Evolutionary conservation across 2,113 vertebrate species (phyloP), one percentile per base, ranked within the genome.

Genomic region (Motacilla alba): DNA sequence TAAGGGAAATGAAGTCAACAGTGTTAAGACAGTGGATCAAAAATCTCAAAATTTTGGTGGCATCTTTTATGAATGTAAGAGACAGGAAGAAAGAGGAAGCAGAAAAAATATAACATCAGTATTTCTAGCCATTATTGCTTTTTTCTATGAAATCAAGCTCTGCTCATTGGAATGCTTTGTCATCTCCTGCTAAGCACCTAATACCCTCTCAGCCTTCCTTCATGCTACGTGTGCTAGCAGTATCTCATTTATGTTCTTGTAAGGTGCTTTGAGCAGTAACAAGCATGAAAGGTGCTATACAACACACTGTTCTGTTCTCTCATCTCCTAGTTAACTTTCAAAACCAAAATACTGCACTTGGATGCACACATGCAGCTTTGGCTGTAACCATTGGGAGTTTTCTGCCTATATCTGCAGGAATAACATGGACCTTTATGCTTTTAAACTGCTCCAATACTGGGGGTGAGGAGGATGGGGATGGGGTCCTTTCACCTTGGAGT

Each of bases 271-370:
- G 72, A 95, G 81, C 63, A 10, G 10, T 76, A 93, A 55, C 31
- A 83, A 88, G 41, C 73, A 82, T 70, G 66, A 96, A 96, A 97
- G 26, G 59, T 39, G 64, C 53, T 90, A 24, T 47, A 80, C 52
- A 93, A 83, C 88, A 52, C 77, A 56, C 47, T 74, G 7, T 81
- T 79, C 72, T 69, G 56, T 84, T 79, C 50, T 93, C 11, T 86
- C 17, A 33, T 77, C 67, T 26, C 39, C 73, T 86, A 46, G 77
- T 89, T 96, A 80, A 92, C 10, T 63, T 89, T 78, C 70, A 77
- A 58, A 83, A n/a, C n/a, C 27, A 77, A 79, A 85, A 44, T 55
- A 83, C 27, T 87, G 37, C 35, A 67, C 52, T 89, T 68, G 30
- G 49, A 39, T 62, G 30, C 23, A 33, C 31, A 64, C 1, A 2